These are phyloP conservation scores for Apodemia hepburni DNA, from an alignment of 2,888 invertebrate genomes.

Conservation along the genomic window DNA sequence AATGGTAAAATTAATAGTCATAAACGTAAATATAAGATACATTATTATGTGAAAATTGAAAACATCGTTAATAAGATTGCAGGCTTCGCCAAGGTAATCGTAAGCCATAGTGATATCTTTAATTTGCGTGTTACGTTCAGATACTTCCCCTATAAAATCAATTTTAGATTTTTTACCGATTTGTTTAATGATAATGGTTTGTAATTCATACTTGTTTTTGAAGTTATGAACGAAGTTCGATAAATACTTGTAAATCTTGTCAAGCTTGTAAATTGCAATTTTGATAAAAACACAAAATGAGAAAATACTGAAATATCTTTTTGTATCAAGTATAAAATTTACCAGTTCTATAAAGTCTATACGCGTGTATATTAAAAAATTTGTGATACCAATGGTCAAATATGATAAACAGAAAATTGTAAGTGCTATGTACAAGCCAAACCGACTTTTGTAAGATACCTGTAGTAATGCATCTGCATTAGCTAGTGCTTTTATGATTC, in stretches of 20 bases:
- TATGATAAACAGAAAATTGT: slow-evolving; percentile 2
- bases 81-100: slow-evolving; percentile 34
- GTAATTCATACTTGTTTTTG: background rate
- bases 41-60: background rate
- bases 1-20: background rate
- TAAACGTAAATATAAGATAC: background rate
- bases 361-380: background rate
- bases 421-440: slow-evolving; percentile 11
- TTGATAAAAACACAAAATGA: slow-evolving; percentile 44
- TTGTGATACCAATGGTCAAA: background rate
- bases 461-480: slow-evolving; percentile 26
- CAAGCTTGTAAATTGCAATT: slow-evolving; percentile 42
- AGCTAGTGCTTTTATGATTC: slow-evolving; percentile 19
- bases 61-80: slow-evolving; percentile 44
- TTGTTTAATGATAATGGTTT: background rate
- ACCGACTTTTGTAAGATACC: background rate
- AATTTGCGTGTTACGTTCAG: slow-evolving; percentile 19
- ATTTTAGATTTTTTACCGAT: background rate
- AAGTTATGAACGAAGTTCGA: slow-evolving; percentile 39
- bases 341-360: background rate
- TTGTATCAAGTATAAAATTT: slow-evolving; percentile 20
- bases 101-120: slow-evolving; percentile 37
- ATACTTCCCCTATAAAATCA: slow-evolving; percentile 4
- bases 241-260: slow-evolving; percentile 45
- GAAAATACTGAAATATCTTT: slow-evolving; percentile 22